These are phyloP conservation scores for Anthopleura sola DNA, from an alignment of 64 coral and sea anemone genomes.

Conservation along the genomic window DNA sequence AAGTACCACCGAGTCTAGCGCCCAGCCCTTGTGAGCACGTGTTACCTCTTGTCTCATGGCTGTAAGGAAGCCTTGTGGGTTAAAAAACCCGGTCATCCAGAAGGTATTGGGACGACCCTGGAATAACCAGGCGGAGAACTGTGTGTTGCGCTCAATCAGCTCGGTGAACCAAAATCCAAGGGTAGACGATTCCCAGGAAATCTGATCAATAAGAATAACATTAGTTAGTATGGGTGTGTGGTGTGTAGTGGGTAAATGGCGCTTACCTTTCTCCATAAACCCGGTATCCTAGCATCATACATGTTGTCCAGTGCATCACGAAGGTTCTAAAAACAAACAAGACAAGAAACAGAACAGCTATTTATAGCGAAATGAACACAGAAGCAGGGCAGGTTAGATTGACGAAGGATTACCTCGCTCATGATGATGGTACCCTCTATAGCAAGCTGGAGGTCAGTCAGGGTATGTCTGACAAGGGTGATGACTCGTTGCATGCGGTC, in stretches of 20 bases:
- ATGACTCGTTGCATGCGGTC: conserved; percentile 99
- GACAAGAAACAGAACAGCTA: too few species aligned
- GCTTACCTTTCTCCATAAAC: conserved; percentile 80
- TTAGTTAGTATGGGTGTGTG: not conserved
- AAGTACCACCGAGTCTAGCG: conserved; percentile 81
- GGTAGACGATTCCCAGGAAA: conserved; percentile 97
- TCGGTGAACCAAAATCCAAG: conserved; percentile 99
- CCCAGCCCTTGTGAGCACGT: conserved; percentile 89
- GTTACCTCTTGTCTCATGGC: conserved; percentile 97
- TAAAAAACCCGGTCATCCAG: conserved; percentile 99
- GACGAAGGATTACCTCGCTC: conserved; percentile 65
- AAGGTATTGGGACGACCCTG: conserved; percentile 87
- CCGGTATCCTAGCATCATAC: conserved; percentile 92
- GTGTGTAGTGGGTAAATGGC: not conserved
- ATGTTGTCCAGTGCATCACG: conserved; percentile 93
- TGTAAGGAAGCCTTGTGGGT: conserved; percentile 95
- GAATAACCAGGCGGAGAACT: conserved; percentile 91
- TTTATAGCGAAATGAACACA: too few species aligned
- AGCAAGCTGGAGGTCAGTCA: conserved; percentile 89
- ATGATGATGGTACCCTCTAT: conserved; percentile 99
- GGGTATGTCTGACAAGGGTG: conserved; percentile 69
- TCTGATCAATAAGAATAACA: conserved; percentile 16
- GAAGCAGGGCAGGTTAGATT: not conserved
- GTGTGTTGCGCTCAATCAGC: conserved; percentile 81
- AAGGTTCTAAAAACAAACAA: conserved; percentile 57